Evolutionary conservation across 2,888 invertebrate genomes (phyloP).

Genomic region (Brachynemurus nebulosus): DNA sequence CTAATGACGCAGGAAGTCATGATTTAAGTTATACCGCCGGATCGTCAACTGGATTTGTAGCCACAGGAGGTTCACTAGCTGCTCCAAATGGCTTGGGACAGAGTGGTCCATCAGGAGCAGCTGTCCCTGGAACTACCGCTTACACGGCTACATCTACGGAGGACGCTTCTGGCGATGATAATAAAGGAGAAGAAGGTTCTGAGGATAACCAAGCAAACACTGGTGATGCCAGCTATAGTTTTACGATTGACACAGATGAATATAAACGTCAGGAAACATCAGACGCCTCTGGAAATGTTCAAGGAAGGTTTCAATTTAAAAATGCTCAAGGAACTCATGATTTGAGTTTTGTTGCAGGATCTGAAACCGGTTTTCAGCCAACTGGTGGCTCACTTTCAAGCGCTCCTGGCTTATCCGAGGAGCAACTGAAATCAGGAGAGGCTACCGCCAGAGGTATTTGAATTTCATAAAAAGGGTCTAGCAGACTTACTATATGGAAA

Average conservation of each 20-base stretch:
- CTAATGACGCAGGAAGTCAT: slow-evolving; percentile 18
- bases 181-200: slow-evolving; percentile 15
- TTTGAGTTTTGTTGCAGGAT: slow-evolving; percentile 20
- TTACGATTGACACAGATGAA: slow-evolving; percentile 19
- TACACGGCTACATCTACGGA: not conserved
- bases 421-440: slow-evolving; percentile 8
- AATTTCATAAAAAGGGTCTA: too few relatives aligned
- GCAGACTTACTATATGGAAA: too few relatives aligned
- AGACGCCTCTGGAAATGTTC: slow-evolving; percentile 22
- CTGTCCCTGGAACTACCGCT: not conserved
- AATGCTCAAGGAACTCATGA: slow-evolving; percentile 19
- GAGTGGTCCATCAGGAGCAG: not conserved
- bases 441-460: not conserved
- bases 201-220: slow-evolving; percentile 5
- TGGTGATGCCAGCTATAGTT: slow-evolving; percentile 23
- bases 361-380: slow-evolving; percentile 23
- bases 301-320: slow-evolving; percentile 21
- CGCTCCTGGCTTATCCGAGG: slow-evolving; percentile 17
- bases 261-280: slow-evolving; percentile 20
- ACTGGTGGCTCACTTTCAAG: slow-evolving; percentile 28
- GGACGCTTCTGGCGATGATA: not conserved
- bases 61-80: slow-evolving; percentile 27
- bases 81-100: slow-evolving; percentile 17
- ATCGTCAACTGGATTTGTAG: slow-evolving; percentile 20
- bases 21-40: slow-evolving; percentile 19